Evolutionary conservation across 1,140 invertebrate genomes (phyloP).

Genomic region (Portunus trituberculatus): DNA sequence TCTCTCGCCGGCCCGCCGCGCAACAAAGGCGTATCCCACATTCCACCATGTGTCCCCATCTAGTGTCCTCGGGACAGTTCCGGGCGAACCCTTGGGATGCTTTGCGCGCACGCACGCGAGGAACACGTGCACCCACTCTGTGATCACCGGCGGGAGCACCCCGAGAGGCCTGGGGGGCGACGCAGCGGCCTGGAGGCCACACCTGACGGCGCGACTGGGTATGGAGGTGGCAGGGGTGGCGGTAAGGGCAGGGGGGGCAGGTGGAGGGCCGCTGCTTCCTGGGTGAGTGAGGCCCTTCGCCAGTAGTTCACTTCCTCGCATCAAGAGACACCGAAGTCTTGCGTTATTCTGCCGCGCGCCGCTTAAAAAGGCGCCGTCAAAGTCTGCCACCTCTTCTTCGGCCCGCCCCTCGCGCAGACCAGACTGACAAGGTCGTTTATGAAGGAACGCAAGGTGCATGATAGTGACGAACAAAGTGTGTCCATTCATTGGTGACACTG

Average conservation of each 20-base stretch:
- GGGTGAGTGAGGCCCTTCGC: slow-evolving; percentile 42
- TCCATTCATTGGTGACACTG: neutral
- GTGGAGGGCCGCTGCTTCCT: slow-evolving; percentile 43
- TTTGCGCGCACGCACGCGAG: neutral
- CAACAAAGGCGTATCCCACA: slow-evolving; percentile 35
- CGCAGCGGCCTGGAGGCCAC: slow-evolving; percentile 4
- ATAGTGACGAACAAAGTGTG: neutral
- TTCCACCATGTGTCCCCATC: slow-evolving; percentile 21
- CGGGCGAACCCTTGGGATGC: neutral
- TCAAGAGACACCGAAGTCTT: neutral
- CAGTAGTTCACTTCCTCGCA: slow-evolving; percentile 53
- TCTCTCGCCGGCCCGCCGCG: neutral
- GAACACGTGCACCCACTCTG: neutral
- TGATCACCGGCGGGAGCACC: neutral
- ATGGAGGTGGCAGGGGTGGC: slow-evolving; percentile 36
- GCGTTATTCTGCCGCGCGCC: neutral
- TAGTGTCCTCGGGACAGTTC: neutral
- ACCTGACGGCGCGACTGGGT: slow-evolving; percentile 38
- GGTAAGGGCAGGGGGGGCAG: neutral
- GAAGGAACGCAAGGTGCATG: neutral
- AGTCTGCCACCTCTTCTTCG: neutral
- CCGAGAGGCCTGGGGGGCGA: neutral
- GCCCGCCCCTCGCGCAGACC: neutral
- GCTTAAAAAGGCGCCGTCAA: neutral
- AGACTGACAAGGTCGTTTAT: neutral